Percentiles rank a stretch among this genome's conserved stretches.
These are phyloP conservation scores for Myripristis jacobus DNA, from an alignment of 2,797 vertebrate species.

Conservation along the genomic window DNA sequence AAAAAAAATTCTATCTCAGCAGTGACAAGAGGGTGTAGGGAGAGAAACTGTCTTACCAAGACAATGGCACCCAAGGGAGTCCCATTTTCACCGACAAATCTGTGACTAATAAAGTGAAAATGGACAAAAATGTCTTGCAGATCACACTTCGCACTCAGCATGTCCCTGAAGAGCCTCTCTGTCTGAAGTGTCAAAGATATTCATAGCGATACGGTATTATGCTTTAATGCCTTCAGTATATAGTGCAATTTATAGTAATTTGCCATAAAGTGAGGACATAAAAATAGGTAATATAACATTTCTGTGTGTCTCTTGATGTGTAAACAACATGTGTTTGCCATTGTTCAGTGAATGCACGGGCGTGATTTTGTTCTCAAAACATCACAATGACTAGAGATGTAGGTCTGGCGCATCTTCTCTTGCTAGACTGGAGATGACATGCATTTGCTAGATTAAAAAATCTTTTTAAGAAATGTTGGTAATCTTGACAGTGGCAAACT, in stretches of 20 bases:
- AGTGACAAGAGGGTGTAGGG: constrained; percentile 50
- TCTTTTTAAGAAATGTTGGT: constrained; percentile 47
- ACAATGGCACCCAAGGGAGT: constrained; percentile 71
- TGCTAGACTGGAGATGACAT: constrained; percentile 45
- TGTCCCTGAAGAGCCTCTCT: constrained; percentile 39
- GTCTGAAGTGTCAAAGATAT: constrained; percentile 22
- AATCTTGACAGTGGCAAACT: constrained; percentile 50
- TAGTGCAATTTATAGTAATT: constrained; percentile 24
- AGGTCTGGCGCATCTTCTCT: constrained; percentile 19
- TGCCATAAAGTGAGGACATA: constrained; percentile 5
- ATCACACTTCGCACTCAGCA: constrained; percentile 39
- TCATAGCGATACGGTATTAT: constrained; percentile 20
- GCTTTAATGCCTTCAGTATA: constrained; percentile 9
- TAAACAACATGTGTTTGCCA: constrained; percentile 45
- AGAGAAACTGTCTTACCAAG: constrained; percentile 57
- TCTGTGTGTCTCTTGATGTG: constrained; percentile 33
- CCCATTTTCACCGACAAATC: constrained; percentile 62
- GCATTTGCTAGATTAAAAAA: constrained; percentile 70
- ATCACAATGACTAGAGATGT: constrained; percentile 49
- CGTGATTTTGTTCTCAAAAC: constrained; percentile 49
- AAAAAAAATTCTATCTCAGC: constrained; percentile 49
- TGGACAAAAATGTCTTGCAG: constrained; percentile 56
- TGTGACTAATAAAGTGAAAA: constrained; percentile 68
- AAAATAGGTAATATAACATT: constrained; percentile 19
- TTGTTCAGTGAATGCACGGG: constrained; percentile 30